Base-by-base conservation (phyloP, 1,140 invertebrate species). In the Drosophila nigrodunni region DNA sequence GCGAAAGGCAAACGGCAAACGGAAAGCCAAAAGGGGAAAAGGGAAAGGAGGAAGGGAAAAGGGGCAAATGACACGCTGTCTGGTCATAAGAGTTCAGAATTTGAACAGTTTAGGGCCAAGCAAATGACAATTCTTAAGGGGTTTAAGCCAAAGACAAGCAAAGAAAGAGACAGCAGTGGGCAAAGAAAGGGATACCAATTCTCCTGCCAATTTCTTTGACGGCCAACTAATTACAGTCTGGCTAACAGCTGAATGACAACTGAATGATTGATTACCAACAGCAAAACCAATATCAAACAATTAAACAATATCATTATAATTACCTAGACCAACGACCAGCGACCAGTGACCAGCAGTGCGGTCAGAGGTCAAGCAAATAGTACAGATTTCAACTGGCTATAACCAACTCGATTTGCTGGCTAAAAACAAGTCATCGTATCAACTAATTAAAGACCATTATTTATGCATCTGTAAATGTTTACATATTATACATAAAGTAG, bases 291-390 rank as follows among this genome's bases (percentile, higher is more conserved):
- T 54, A 52, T 15, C 54, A 67, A 73, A 67, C 70, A 73, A 73
- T 73, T 67, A 52, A 67, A 68, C 54, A 67, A 73, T 54, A 62
- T 55, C 67, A 70, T 62, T 70, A 55, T 70, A 70, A 70, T 70
- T 70, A 55, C 58, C 30, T 30, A 35, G 30, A 57, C 55, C 18
- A 21, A 1, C 1, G 18, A 21, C 18, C 18, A 21, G 18, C 18
- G 0, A 21, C 18, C 18, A 18, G 18, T 18, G 18, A 2, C 18
- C 18, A 18, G 18, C 2, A 2, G 18, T 37, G 34, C 13, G 50
- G 34, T 54, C 50, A 54, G 35, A 15, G 35, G 7, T 15, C 49
- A 10, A 7, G 25, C 41, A 7, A 52, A 34, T 34, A 0, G 50
- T 34, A 34, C 30, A 52, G 30, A 52, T 52, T 52, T 34, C 25